Base-by-base conservation (phyloP, 2,113 vertebrate species). In the Dasyurus viverrinus region DNA sequence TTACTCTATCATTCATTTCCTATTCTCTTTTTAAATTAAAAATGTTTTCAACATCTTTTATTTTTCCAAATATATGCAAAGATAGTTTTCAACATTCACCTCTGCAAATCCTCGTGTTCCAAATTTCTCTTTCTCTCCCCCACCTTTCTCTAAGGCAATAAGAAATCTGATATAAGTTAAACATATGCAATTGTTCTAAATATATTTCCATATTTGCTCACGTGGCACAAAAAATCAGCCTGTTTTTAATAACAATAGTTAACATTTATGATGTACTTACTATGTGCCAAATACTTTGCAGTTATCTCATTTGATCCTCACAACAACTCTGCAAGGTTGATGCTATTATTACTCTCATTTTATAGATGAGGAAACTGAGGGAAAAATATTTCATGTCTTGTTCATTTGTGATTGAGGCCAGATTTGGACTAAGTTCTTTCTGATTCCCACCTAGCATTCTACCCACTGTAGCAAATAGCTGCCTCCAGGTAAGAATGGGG, bases 311-410 rank as follows among this genome's bases (percentile, higher is more conserved):
- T 54, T 30, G 57, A 94, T 27, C n/a, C 46, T 93, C 11, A 30
- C 42, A 26, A n/a, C 2, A 12, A 0, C 30, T 11, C 93, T 68
- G 46, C 0, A 50, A 53, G 9, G 89, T 91, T 2, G 0, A 6
- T 46, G 16, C 36, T 76, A 3, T 57, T 93, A 57, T 92, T 90
- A 53, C 6, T 1, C 10, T 46, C 48, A 68, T 54, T 94, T 92
- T 90, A 42, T n/a, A 89, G 84, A 95, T 47, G n/a, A 91, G 53
- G 48, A 96, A 93, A 97, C 84, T 25, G 89, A 95, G 96, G 53
- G 36, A 89, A 27, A 90, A 91, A 68, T 53, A 6, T 47, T 25
- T 4, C 22, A 0, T 19, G 53, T 42, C 60, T 93, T 93, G 36
- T 23, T 42, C 42, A 19, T 42, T 76, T 76, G 19, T 46, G 46